Conservation (phyloP, 1,140 invertebrate species). For the Hycleus cichorii region DNA sequence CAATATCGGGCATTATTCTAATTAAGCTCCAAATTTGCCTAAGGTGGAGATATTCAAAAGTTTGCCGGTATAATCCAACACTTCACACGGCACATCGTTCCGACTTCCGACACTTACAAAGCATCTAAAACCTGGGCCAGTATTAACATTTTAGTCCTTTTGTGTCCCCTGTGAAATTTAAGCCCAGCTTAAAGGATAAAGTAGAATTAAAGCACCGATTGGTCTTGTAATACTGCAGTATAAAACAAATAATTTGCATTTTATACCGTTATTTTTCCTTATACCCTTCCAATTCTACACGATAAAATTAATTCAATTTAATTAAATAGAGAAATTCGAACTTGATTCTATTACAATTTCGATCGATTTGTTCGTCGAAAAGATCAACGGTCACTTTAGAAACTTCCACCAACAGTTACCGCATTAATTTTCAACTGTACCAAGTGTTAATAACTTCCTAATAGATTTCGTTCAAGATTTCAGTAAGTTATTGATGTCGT, state of each 20-base stretch:
- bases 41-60: background rate
- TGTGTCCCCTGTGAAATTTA: slow-evolving; percentile 25
- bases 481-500: no score
- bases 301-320: no score
- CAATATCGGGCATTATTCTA: no score
- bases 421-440: no score
- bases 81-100: slow-evolving; percentile 17
- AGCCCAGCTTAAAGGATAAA: slow-evolving; percentile 28
- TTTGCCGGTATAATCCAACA: slow-evolving; percentile 17
- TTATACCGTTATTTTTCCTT: background rate
- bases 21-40: background rate
- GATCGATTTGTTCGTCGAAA: background rate
- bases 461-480: no score
- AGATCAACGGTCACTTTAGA: background rate
- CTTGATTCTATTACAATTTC: background rate
- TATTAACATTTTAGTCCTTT: slow-evolving; percentile 32
- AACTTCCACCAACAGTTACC: background rate
- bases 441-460: no score
- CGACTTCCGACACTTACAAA: slow-evolving; percentile 24
- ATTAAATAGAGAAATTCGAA: no score
- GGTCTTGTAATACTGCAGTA: slow-evolving; percentile 20
- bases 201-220: slow-evolving; percentile 28
- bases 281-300: no score
- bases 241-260: slow-evolving; percentile 20
- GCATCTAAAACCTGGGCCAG: slow-evolving; percentile 21